Conservation (phyloP, 2,113 vertebrate genomes). For the Octodon degus region DNA sequence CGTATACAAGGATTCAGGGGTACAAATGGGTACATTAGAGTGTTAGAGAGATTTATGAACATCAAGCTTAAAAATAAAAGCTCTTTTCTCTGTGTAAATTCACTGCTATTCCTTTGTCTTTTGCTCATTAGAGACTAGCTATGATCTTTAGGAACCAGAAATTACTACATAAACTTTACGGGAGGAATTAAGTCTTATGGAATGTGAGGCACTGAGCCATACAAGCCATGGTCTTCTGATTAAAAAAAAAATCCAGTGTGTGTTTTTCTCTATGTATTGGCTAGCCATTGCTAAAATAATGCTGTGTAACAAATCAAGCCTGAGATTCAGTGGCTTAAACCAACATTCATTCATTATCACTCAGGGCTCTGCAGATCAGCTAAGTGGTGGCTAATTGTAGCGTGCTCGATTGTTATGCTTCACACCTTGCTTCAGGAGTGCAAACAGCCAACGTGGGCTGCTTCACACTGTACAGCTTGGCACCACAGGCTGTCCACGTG, state of each 20-base stretch:
- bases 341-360: neutral
- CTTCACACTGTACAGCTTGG: neutral
- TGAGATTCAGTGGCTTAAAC: constrained; percentile 40
- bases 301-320: neutral
- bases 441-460: neutral
- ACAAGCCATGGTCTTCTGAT: neutral
- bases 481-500: neutral
- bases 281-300: constrained; percentile 32
- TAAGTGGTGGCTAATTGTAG: neutral
- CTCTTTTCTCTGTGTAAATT: neutral
- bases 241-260: neutral
- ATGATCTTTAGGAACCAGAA: neutral
- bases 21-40: neutral
- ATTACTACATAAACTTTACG: neutral
- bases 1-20: neutral
- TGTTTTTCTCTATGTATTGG: neutral
- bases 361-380: neutral
- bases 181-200: constrained; percentile 12
- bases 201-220: neutral
- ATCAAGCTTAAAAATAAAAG: neutral
- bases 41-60: neutral
- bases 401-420: neutral
- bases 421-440: neutral
- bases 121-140: neutral
- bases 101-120: neutral